Conservation (phyloP, 2,113 vertebrate species). For the Genyomyrus donnyi region DNA sequence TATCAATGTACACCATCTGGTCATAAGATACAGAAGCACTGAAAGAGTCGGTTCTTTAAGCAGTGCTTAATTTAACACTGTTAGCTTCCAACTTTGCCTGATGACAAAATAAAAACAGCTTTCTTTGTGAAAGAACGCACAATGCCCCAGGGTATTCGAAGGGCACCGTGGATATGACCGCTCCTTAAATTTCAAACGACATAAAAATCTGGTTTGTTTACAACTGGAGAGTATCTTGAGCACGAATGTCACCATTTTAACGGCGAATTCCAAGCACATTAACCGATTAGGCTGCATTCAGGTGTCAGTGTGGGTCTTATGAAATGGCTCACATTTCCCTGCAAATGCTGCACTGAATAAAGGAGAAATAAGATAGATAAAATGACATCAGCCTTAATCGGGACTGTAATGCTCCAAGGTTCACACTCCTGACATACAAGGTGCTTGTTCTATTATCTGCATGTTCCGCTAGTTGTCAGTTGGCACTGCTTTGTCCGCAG, state of each 20-base stretch:
- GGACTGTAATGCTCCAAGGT: not conserved
- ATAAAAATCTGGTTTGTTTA: not conserved
- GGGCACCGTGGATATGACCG: not conserved
- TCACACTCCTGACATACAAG: not conserved
- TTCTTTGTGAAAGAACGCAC: not conserved
- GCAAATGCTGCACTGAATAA: not conserved
- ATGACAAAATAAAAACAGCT: not conserved
- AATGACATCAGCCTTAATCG: not conserved
- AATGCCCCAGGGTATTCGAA: not conserved
- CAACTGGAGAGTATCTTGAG: not conserved
- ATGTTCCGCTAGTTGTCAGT: not conserved
- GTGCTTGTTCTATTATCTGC: conserved; percentile 4
- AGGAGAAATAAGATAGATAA: not conserved
- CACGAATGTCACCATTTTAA: not conserved
- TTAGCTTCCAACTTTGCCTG: not conserved
- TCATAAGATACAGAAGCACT: conserved; percentile 1
- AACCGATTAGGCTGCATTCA: not conserved
- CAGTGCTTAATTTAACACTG: conserved; percentile 3
- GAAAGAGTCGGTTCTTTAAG: not conserved
- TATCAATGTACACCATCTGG: not conserved
- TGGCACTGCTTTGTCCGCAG: not conserved
- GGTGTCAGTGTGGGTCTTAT: not conserved
- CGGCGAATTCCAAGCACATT: not conserved
- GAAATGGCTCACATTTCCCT: not conserved
- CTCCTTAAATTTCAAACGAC: not conserved